These are phyloP conservation scores for Acrobeloides nanus DNA, from an alignment of 2,888 invertebrate genomes.

Conservation along the genomic window DNA sequence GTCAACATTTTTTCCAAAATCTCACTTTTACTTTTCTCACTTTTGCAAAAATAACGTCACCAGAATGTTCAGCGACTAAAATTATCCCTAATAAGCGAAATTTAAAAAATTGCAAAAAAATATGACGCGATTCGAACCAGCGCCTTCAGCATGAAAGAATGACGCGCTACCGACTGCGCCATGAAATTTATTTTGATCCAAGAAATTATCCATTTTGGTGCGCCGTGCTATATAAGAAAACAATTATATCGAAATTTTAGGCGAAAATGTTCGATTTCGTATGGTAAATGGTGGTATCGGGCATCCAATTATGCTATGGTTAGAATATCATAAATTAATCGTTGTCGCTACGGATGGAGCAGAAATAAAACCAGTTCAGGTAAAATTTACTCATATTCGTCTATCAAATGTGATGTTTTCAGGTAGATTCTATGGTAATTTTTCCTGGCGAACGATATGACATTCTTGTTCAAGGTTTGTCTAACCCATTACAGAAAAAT, in stretches of 20 bases:
- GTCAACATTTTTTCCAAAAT: too few relatives aligned
- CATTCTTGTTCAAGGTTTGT: slow-evolving; percentile 32
- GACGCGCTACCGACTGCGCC: too few relatives aligned
- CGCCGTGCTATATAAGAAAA: too few relatives aligned
- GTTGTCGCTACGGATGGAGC: slow-evolving; percentile 45
- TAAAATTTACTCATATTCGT: neutral
- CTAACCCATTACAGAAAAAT: slow-evolving; percentile 10
- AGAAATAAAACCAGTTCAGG: slow-evolving; percentile 34
- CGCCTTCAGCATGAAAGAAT: neutral
- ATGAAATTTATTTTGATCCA: too few relatives aligned
- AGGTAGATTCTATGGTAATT: slow-evolving; percentile 36
- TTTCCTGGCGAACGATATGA: slow-evolving; percentile 52
- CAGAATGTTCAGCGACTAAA: too few relatives aligned
- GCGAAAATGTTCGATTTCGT: slow-evolving; percentile 18
- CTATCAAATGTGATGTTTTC: too few relatives aligned
- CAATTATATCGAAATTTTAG: too few relatives aligned
- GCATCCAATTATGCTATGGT: slow-evolving; percentile 39
- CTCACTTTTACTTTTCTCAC: too few relatives aligned
- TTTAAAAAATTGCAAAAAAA: too few relatives aligned
- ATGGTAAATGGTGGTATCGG: slow-evolving; percentile 47
- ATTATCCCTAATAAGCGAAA: too few relatives aligned
- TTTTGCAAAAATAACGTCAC: too few relatives aligned
- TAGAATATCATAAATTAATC: slow-evolving; percentile 39
- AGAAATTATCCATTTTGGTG: too few relatives aligned
- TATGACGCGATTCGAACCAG: slow-evolving; percentile 20